phyloP scores from a whole-genome alignment of 1,140 invertebrate species.

The Drosophila pallidifrons region DNA sequence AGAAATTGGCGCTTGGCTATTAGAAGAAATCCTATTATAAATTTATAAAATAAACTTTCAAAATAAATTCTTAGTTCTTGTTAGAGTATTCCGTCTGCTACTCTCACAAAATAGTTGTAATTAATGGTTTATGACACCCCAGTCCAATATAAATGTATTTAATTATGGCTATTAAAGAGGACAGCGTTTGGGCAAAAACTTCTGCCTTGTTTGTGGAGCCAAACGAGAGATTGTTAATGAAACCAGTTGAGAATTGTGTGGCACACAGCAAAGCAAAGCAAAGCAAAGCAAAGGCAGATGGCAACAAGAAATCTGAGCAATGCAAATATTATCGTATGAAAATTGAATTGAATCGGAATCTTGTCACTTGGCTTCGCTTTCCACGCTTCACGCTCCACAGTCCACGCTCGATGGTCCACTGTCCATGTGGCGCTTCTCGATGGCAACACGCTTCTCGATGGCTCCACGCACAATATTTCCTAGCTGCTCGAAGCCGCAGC shows the following conservation, averaged over 20 bases:
- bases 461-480: constrained; percentile 34
- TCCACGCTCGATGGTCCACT: no score
- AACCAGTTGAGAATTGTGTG: constrained; percentile 57
- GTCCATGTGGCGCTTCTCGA: constrained; percentile 62
- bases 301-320: constrained; percentile 35
- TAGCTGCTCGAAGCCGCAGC: constrained; percentile 28
- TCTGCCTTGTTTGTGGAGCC: constrained; percentile 3
- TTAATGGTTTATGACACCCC: constrained; percentile 36
- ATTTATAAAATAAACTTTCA: no score
- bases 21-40: no score
- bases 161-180: constrained; percentile 65
- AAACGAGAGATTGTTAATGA: constrained; percentile 53
- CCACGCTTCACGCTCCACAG: constrained; percentile 14
- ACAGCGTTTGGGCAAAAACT: background rate
- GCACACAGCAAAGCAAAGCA: background rate
- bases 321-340: constrained; percentile 49
- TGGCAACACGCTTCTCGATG: constrained; percentile 42
- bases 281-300: background rate
- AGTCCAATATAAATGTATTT: constrained; percentile 57
- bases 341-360: constrained; percentile 18
- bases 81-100: constrained; percentile 10
- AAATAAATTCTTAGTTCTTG: background rate
- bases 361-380: constrained; percentile 15
- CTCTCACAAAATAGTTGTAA: background rate
- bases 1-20: no score